Evolutionary conservation across 1,140 invertebrate species (phyloP), one percentile per base, ranked within the genome.

Genomic region (Scaptomyza graminum): DNA sequence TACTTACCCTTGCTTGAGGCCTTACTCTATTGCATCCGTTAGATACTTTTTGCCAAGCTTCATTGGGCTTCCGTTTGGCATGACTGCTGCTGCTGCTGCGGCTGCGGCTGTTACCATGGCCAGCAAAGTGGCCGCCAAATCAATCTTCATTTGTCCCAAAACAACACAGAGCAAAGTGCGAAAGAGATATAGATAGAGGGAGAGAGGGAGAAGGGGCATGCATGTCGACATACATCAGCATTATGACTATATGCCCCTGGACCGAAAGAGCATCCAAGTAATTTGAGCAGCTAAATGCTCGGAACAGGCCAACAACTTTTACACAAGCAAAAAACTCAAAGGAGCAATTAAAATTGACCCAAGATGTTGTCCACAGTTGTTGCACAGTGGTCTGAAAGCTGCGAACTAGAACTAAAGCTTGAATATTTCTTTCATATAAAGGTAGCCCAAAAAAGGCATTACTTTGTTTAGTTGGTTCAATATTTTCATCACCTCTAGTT

Each of bases 281-380:
- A 71, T 71, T 71, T 71, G 62, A 71, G 68, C 52, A 50, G 61
- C 47, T 56, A 71, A 51, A 71, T 54, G 34, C 62, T 66, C 39
- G 44, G 44, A 39, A 43, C 49, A 66, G 31, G 31, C 69, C 50
- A 59, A 65, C 67, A 71, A 51, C 56, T 50, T 22, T 22, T 2
- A 22, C 41, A 7, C 28, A 31, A 31, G 7, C 28, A 31, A 31
- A 31, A 49, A 13, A 52, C 51, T 16, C 54, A 66, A 71, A 55
- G 63, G 59, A 62, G 67, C 82, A 87, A 87, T 88, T 88, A 87
- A 88, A 87, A 62, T 70, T 83, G 83, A 79, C 83, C 82, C 78
- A 88, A 87, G 83, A 74, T 74, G 68, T 61, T 71, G 75, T 75
- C 59, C 31, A 8, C 31, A 8, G 9, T 34, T 7, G 31, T 34